These are phyloP conservation scores for Coleophora deauratella DNA, from an alignment of 2,888 invertebrate species.

Conservation along the genomic window DNA sequence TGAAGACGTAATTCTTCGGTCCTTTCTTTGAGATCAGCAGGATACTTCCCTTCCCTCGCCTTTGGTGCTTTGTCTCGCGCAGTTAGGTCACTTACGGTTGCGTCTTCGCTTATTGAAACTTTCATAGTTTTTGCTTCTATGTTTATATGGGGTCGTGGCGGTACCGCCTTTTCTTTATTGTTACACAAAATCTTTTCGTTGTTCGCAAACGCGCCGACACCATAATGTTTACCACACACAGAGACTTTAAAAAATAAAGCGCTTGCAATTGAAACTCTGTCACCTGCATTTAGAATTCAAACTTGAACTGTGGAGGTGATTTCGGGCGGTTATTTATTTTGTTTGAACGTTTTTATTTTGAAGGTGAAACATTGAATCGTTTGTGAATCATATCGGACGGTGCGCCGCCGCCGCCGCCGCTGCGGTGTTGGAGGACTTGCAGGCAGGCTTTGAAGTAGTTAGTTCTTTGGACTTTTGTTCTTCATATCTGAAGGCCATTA, in stretches of 20 bases:
- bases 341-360: conserved; percentile 43
- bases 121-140: conserved; percentile 38
- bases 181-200: conserved; percentile 35
- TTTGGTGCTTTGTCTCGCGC: conserved; percentile 37
- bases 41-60: conserved; percentile 46
- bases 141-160: conserved; percentile 37
- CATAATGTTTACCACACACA: conserved; percentile 50
- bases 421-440: background rate
- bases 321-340: conserved; percentile 33
- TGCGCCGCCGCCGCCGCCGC: background rate
- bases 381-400: conserved; percentile 50
- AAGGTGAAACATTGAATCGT: conserved; percentile 38
- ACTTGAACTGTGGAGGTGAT: conserved; percentile 1
- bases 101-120: conserved; percentile 37
- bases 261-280: background rate
- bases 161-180: conserved; percentile 44
- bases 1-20: conserved; percentile 45
- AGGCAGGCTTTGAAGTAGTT: conserved; percentile 38
- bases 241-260: conserved; percentile 21
- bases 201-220: conserved; percentile 66
- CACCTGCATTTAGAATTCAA: background rate
- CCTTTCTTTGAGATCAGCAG: conserved; percentile 45
- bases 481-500: background rate
- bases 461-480: conserved; percentile 35
- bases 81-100: conserved; percentile 55